Base-by-base conservation (phyloP, 1,140 invertebrate genomes). In the Manduca sexta region DNA sequence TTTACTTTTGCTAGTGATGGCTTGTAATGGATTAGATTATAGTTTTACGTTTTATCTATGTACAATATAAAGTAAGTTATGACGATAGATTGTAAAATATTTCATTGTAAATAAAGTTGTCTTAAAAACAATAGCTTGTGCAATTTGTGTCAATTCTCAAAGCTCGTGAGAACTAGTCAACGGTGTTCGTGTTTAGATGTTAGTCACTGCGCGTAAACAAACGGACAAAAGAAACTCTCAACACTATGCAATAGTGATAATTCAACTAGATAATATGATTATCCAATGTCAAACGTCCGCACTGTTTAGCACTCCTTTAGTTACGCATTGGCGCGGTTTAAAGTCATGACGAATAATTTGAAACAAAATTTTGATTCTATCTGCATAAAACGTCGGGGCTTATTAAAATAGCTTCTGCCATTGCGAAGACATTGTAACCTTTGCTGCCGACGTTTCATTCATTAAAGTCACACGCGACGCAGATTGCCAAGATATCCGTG, bases 41-140 rank as follows among this genome's bases (percentile, higher is more conserved):
- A 62, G 35, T 60, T 52, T 56, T 64, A 72, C 48, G 49, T 65
- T 60, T 56, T 64, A 61, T 72, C 43, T 65, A 56, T 64, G 69
- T 79, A 70, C 68, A 74, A 72, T 70, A 72, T 64, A 63, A 60
- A 60, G 56, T 68, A 72, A 79, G 61, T 66, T 64, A 66, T 61
- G 60, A 66, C 35, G 50, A 69, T 66, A 70, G 73, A 73, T 72
- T 82, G 75, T 84, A 81, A 82, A 78, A 81, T 84, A 82, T 64
- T 73, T 65, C 68, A 74, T 69, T 84, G 81, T 84, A 84, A 84
- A 84, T 84, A 82, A 84, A 84, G 65, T 69, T 74, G 74, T 71
- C 60, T 46, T 74, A 63, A 77, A 71, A 59, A 75, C 67, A 72
- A 72, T 68, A 48, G 61, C 52, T 68, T 69, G 57, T 62, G 64